Evolutionary conservation across 1,140 invertebrate species (phyloP).

Genomic region (Pemphigus obesinymphae): DNA sequence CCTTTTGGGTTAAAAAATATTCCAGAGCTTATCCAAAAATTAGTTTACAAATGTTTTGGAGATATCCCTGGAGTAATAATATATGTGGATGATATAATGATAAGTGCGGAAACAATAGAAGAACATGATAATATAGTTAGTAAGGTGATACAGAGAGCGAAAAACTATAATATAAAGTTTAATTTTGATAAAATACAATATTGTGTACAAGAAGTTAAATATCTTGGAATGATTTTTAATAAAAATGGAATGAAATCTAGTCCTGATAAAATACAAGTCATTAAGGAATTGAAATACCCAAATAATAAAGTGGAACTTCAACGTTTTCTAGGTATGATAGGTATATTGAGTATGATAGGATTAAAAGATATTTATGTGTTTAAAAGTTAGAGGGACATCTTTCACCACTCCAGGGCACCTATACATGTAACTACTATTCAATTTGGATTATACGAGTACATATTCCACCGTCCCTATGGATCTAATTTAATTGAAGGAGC

Average conservation of each 20-base stretch:
- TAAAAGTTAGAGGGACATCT: no score
- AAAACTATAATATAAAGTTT: slow-evolving; percentile 49
- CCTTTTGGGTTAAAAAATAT: slow-evolving; percentile 43
- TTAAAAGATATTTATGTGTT: no score
- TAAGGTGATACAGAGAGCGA: slow-evolving; percentile 48
- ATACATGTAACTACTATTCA: no score
- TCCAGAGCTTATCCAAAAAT: slow-evolving; percentile 44
- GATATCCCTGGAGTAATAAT: slow-evolving; percentile 38
- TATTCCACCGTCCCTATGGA: no score
- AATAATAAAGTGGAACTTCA: slow-evolving; percentile 49
- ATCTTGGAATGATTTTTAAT: slow-evolving; percentile 49
- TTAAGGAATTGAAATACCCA: slow-evolving; percentile 49
- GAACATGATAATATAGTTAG: slow-evolving; percentile 46
- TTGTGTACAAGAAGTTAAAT: slow-evolving; percentile 48
- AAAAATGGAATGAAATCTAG: slow-evolving; percentile 50
- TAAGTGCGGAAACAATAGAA: slow-evolving; percentile 43
- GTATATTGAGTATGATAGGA: no score
- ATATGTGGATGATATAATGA: slow-evolving; percentile 50
- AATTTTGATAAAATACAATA: slow-evolving; percentile 52
- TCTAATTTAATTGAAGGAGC: no score
- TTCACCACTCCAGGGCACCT: no score
- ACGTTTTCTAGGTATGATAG: slow-evolving; percentile 49
- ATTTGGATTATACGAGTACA: no score
- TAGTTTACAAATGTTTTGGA: slow-evolving; percentile 42
- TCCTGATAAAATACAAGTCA: slow-evolving; percentile 49